Percentiles rank a stretch among this genome's conserved stretches.
phyloP scores from a whole-genome alignment of 2,113 vertebrate genomes.

The Hydrochoerus hydrochaeris region DNA sequence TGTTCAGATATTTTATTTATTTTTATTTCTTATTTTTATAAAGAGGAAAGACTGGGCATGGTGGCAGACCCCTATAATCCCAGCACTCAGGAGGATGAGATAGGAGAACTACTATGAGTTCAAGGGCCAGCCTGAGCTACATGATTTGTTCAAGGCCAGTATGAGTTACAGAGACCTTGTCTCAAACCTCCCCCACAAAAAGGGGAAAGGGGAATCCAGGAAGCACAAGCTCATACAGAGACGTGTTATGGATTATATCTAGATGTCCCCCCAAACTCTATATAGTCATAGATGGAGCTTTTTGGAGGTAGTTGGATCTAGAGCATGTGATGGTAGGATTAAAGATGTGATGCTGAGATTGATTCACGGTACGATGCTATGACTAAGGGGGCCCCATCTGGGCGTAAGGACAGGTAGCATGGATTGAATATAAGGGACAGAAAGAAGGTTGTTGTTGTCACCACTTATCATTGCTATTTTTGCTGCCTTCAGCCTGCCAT shows the following conservation, averaged over 20 bases:
- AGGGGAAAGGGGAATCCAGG: background rate
- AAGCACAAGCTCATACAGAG: background rate
- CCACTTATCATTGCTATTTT: background rate
- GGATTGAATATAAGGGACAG: background rate
- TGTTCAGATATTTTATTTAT: background rate
- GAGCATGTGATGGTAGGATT: background rate
- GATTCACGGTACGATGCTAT: background rate
- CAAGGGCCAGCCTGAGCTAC: too few species aligned
- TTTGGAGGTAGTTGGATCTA: background rate
- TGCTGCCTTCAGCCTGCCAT: background rate
- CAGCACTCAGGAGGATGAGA: background rate
- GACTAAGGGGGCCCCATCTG: background rate
- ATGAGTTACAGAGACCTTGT: background rate
- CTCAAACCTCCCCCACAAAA: background rate
- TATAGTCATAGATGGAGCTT: background rate
- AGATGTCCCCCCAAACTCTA: background rate
- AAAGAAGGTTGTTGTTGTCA: background rate
- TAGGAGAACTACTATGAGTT: background rate
- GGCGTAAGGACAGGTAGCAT: background rate
- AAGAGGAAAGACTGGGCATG: background rate
- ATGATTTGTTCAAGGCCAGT: background rate
- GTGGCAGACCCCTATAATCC: background rate
- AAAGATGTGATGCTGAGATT: background rate
- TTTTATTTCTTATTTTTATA: background rate
- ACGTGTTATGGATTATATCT: background rate